These are phyloP conservation scores for Stratiomys singularior DNA, from an alignment of 2,888 invertebrate genomes.

Conservation along the genomic window DNA sequence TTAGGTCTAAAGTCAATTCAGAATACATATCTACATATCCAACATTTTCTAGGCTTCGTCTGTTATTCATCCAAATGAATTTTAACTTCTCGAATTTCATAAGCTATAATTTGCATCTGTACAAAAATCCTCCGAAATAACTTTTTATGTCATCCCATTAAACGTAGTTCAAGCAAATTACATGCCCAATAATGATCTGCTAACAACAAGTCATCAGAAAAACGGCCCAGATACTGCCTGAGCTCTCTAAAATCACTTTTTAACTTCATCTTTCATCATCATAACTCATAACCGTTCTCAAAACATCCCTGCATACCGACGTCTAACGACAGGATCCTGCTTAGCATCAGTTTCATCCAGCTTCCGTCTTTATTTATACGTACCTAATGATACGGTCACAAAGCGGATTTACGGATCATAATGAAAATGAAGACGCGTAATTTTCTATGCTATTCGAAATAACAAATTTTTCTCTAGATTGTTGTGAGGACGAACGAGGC, in stretches of 20 bases:
- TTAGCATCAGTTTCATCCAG: neutral
- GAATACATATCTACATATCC: too few species aligned
- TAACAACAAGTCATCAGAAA: conserved; percentile 42
- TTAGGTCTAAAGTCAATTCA: too few species aligned
- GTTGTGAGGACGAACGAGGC: neutral
- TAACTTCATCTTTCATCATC: conserved; percentile 33
- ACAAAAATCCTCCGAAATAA: neutral
- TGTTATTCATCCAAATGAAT: too few species aligned
- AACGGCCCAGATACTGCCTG: neutral
- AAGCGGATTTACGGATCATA: conserved; percentile 36
- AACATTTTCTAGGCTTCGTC: too few species aligned
- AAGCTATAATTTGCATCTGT: conserved; percentile 1
- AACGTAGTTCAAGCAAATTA: conserved; percentile 29
- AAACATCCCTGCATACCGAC: neutral
- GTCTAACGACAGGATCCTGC: neutral
- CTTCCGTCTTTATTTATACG: neutral
- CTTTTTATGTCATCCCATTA: conserved; percentile 20
- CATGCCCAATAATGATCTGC: conserved; percentile 33
- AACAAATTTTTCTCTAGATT: conserved; percentile 17
- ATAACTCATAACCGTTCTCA: conserved; percentile 21
- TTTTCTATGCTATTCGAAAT: conserved; percentile 8
- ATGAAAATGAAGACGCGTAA: conserved; percentile 32
- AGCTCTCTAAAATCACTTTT: conserved; percentile 24
- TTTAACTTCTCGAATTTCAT: neutral
- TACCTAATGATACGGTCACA: conserved; percentile 8